Percentiles rank a stretch among this genome's conserved stretches.
These are phyloP conservation scores for Thelaira solivaga DNA, from an alignment of 2,888 invertebrate genomes.

Conservation along the genomic window DNA sequence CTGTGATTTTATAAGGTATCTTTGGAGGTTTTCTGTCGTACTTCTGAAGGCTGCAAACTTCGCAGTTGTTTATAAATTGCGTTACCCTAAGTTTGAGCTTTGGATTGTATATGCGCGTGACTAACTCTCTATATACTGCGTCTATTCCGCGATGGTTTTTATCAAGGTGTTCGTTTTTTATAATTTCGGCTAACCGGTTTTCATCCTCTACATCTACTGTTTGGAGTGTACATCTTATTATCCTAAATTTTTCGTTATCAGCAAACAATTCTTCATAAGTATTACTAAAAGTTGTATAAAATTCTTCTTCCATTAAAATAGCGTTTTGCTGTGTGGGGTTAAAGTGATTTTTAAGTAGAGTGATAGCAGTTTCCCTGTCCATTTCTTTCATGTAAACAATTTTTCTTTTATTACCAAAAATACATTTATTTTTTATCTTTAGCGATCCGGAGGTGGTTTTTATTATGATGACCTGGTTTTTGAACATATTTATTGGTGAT, in stretches of 20 bases:
- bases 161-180: background rate
- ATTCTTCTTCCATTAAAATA: slow-evolving; percentile 15
- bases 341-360: background rate
- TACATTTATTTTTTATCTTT: background rate
- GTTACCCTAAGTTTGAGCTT: slow-evolving; percentile 51
- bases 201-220: slow-evolving; percentile 1
- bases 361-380: background rate
- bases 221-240: background rate
- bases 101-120: slow-evolving; percentile 44
- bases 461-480: background rate
- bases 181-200: background rate
- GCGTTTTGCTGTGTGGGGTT: background rate
- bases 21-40: slow-evolving; percentile 16
- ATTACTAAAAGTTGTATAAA: slow-evolving; percentile 18
- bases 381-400: background rate
- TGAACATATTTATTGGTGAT: background rate
- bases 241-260: slow-evolving; percentile 2
- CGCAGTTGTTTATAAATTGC: slow-evolving; percentile 54
- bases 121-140: slow-evolving; percentile 10
- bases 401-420: background rate
- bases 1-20: slow-evolving; percentile 62
- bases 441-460: background rate
- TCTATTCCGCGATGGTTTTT: background rate
- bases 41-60: background rate
- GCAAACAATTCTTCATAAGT: slow-evolving; percentile 16